Evolutionary conservation across 2,113 vertebrate genomes (phyloP).

Genomic region (Onychostoma macrolepis): DNA sequence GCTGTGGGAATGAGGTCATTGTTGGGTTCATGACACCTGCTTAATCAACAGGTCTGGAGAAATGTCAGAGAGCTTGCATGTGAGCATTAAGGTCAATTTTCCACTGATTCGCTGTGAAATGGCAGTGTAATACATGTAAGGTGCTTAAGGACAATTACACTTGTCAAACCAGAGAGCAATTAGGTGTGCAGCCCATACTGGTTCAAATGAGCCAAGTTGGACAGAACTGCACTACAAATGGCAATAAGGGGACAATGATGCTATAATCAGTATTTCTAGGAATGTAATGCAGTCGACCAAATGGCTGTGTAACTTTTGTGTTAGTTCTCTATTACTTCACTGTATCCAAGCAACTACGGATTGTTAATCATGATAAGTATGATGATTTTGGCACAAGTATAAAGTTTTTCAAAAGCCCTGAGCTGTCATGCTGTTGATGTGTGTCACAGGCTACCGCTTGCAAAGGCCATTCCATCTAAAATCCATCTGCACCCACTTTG

Average conservation of each 20-base stretch:
- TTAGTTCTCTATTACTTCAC: neutral
- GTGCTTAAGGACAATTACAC: conserved; percentile 41
- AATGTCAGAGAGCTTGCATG: conserved; percentile 35
- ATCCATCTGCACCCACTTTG: conserved; percentile 42
- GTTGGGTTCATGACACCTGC: conserved; percentile 5
- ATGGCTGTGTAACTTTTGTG: conserved; percentile 9
- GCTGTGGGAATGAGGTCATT: conserved; percentile 7
- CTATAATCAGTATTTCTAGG: conserved; percentile 11
- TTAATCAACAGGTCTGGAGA: conserved; percentile 42
- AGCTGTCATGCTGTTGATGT: conserved; percentile 33
- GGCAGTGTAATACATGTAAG: conserved; percentile 30
- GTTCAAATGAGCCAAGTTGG: conserved; percentile 2
- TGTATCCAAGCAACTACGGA: neutral
- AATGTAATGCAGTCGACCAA: conserved; percentile 24
- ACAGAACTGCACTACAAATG: conserved; percentile 11
- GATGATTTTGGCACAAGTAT: conserved; percentile 33
- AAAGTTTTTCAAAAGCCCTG: conserved; percentile 3
- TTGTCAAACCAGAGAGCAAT: conserved; percentile 28
- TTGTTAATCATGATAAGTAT: conserved; percentile 25
- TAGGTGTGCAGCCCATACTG: conserved; percentile 21
- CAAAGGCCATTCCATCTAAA: conserved; percentile 44
- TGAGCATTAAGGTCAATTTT: conserved; percentile 48
- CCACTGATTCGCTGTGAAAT: conserved; percentile 26
- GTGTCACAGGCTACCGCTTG: conserved; percentile 43
- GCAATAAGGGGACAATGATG: conserved; percentile 13